Percentiles rank a stretch among this genome's conserved stretches.
Conservation (phyloP, 2,797 vertebrate genomes). For the Xyrichtys novacula region DNA sequence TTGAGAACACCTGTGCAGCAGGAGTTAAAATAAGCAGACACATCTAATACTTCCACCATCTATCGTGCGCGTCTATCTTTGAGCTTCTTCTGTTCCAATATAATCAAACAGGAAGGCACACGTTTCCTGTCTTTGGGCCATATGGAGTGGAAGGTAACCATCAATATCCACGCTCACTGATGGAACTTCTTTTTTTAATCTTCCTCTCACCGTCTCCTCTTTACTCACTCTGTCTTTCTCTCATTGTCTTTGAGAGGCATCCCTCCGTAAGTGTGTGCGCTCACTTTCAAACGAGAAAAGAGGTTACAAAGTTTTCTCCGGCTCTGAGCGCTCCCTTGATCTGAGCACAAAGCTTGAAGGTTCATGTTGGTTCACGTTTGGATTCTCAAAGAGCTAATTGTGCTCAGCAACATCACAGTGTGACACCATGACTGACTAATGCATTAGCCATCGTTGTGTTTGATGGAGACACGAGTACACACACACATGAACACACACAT, state of each 20-base stretch:
- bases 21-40: constrained; percentile 73
- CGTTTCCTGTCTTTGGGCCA: constrained; percentile 65
- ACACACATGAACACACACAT: not conserved
- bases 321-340: constrained; percentile 72
- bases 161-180: constrained; percentile 28
- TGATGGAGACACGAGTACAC: constrained; percentile 51
- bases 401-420: constrained; percentile 64
- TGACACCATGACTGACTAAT: constrained; percentile 74
- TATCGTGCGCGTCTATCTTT: constrained; percentile 45
- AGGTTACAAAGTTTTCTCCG: constrained; percentile 58
- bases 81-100: constrained; percentile 67
- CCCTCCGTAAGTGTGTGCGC: constrained; percentile 29
- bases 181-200: constrained; percentile 21
- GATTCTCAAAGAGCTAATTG: constrained; percentile 74
- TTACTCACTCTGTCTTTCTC: constrained; percentile 42
- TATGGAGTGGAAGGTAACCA: constrained; percentile 55
- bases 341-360: constrained; percentile 60
- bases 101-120: constrained; percentile 74
- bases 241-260: constrained; percentile 41
- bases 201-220: constrained; percentile 23
- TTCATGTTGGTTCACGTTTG: constrained; percentile 77
- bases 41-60: constrained; percentile 64
- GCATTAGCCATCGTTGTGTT: constrained; percentile 66
- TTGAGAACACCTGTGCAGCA: constrained; percentile 78
- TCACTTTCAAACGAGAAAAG: constrained; percentile 43